Percentiles rank a stretch among this genome's conserved stretches.
phyloP scores from a whole-genome alignment of 2,113 vertebrate genomes.

The Sitta europaea region DNA sequence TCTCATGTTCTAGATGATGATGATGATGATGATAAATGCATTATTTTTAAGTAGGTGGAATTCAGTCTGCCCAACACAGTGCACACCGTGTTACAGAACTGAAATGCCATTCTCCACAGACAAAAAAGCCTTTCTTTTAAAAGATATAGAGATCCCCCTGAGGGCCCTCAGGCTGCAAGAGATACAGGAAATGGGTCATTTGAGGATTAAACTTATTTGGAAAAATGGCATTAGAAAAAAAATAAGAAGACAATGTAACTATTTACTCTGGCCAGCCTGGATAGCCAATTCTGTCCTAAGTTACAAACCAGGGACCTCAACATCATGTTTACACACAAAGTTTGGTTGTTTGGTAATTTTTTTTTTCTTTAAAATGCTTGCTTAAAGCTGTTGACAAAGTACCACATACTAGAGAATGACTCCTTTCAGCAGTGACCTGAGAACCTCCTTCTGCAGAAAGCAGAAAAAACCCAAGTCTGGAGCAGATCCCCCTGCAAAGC shows the following conservation, averaged over 20 bases:
- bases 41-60: slow-evolving; percentile 14
- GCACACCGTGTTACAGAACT: background rate
- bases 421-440: background rate
- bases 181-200: slow-evolving; percentile 49
- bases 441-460: background rate
- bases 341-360: background rate
- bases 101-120: background rate
- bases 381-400: background rate
- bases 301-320: background rate
- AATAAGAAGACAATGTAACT: slow-evolving; percentile 13
- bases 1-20: background rate
- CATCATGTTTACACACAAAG: background rate
- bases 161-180: slow-evolving; percentile 21
- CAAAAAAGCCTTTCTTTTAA: slow-evolving; percentile 54
- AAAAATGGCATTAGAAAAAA: slow-evolving; percentile 19
- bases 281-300: background rate
- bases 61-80: background rate
- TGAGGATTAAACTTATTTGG: slow-evolving; percentile 36
- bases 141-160: slow-evolving; percentile 12
- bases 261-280: slow-evolving; percentile 16
- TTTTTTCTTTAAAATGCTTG: background rate
- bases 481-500: background rate
- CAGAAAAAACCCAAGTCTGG: background rate
- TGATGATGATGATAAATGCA: background rate
- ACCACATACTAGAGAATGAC: background rate